Evolutionary conservation across 2,888 invertebrate genomes (phyloP).

Genomic region (Ophion ellenae): DNA sequence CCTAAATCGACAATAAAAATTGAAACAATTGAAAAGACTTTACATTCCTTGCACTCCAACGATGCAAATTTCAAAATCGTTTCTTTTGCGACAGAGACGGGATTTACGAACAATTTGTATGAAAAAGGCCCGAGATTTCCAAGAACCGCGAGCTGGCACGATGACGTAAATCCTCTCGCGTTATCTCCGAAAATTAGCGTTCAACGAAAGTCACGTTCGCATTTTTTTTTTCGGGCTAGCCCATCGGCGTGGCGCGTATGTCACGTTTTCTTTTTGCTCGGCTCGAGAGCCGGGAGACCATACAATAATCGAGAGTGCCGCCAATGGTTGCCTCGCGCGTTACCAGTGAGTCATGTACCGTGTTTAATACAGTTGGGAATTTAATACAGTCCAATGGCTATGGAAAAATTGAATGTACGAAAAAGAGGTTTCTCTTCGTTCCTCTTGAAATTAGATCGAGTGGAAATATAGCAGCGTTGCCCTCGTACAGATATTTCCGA

Average conservation of each 20-base stretch:
- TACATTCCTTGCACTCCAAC: no score
- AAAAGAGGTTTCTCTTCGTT: background rate
- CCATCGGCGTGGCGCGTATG: conserved; percentile 32
- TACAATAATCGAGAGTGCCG: conserved; percentile 42
- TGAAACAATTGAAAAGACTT: no score
- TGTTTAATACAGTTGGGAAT: conserved; percentile 34
- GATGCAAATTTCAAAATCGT: no score
- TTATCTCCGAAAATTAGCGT: conserved; percentile 67
- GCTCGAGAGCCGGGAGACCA: conserved; percentile 11
- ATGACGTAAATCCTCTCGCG: conserved; percentile 63
- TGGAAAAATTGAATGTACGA: background rate
- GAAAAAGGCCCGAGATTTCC: conserved; percentile 46
- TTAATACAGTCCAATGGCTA: conserved; percentile 13
- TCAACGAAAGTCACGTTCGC: conserved; percentile 57
- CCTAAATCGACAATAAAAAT: no score
- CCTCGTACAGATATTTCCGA: background rate
- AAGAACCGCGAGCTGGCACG: conserved; percentile 37
- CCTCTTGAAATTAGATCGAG: background rate
- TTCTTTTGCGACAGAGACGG: conserved; percentile 20
- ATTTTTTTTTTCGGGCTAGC: conserved; percentile 41
- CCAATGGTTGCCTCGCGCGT: conserved; percentile 39
- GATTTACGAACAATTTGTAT: conserved; percentile 29
- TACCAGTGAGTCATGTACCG: conserved; percentile 34
- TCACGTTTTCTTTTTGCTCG: conserved; percentile 20
- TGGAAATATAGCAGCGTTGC: background rate